These are phyloP conservation scores for Hyla sarda DNA, from an alignment of 2,113 vertebrate genomes.

Conservation along the genomic window DNA sequence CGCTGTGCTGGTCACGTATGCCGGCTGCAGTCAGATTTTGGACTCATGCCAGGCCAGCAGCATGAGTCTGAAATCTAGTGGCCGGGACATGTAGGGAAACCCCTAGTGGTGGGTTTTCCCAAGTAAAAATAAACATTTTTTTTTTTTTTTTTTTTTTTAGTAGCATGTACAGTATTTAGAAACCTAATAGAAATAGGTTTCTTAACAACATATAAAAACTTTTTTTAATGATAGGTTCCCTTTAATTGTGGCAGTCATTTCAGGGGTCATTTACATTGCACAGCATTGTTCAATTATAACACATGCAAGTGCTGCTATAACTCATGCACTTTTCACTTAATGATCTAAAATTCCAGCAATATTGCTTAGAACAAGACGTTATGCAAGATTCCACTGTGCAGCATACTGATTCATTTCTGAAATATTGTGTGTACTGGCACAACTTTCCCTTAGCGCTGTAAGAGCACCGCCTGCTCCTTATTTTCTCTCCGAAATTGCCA, in stretches of 20 bases:
- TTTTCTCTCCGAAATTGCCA: background rate
- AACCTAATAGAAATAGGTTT: no score
- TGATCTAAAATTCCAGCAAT: conserved; percentile 14
- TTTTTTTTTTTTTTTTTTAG: no score
- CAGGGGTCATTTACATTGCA: background rate
- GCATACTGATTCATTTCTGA: conserved; percentile 7
- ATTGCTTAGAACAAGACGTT: conserved; percentile 4
- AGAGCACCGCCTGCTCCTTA: background rate
- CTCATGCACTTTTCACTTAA: background rate
- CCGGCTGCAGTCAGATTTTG: no score
- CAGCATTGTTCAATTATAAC: background rate
- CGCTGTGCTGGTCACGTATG: no score
- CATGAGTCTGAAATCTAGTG: no score
- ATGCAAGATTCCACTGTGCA: background rate
- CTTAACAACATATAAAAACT: no score
- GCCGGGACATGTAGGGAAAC: no score
- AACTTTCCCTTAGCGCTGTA: background rate
- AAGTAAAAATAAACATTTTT: no score
- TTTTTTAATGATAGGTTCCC: no score
- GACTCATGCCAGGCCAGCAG: no score
- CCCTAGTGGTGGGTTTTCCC: no score
- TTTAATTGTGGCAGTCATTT: background rate
- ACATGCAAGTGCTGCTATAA: conserved; percentile 5
- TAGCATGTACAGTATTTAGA: no score
- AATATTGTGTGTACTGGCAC: background rate